Evolutionary conservation across 2,797 vertebrate genomes (phyloP), one percentile per base, ranked within the genome.

Genomic region (Hyperoplus immaculatus): DNA sequence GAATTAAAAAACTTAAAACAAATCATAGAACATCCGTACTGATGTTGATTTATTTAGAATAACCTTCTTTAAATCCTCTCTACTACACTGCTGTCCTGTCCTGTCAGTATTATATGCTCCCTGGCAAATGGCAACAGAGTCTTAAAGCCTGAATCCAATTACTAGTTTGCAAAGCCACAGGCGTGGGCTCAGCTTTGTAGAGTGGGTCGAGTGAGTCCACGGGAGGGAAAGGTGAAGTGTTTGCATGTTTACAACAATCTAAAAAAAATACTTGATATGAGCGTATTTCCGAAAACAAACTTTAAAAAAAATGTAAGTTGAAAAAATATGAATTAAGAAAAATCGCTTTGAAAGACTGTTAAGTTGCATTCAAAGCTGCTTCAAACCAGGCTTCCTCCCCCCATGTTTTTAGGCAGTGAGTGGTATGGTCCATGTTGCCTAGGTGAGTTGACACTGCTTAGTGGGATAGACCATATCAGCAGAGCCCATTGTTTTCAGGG

Each of bases 91-190:
- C 38, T 46, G 57, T 72, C 67, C 80, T 5, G 12, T 82, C 67
- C 75, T 50, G 62, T 62, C 82, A 85, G 11, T 78, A 39, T 43
- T 64, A 80, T 9, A 60, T 76, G 64, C 69, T 78, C 59, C 38
- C 61, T 56, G 64, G 47, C 79, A 75, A 90, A 84, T 68, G 83
- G 77, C 87, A 82, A 57, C 76, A 71, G 70, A 73, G 85, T 77
- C 88, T 90, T 93, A 91, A 70, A 57, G 78, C 73, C 78, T 83
- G 87, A 95, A 95, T 95, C 94, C 94, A 89, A 94, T 95, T 95
- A 95, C 74, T 49, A 8, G 54, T 13, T 29, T 64, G 69, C 77
- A 92, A 92, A 94, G 87, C 88, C 87, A 58, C 70, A 42, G 82
- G 75, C 66, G 54, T 82, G 83, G 79, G 82, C 79, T 83, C 46